Percentiles rank a stretch among this genome's conserved stretches.
Conservation (phyloP, 1,140 invertebrate species). For the Diorhabda sublineata region DNA sequence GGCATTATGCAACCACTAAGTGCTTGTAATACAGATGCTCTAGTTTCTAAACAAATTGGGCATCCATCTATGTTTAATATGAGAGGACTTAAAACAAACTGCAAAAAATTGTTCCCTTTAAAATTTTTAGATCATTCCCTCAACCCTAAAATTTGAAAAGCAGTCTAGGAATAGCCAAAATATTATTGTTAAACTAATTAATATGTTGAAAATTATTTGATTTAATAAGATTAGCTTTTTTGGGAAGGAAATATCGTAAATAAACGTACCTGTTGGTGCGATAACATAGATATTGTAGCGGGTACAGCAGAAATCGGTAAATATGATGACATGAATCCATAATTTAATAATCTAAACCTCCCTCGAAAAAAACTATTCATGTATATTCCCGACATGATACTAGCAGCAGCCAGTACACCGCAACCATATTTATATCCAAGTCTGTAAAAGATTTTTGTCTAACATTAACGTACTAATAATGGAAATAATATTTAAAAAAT, state of each 20-base stretch:
- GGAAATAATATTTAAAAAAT: not conserved
- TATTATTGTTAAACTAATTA: too few relatives aligned
- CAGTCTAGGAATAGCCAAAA: too few relatives aligned
- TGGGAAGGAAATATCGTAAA: too few relatives aligned
- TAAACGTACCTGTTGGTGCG: slow-evolving; percentile 43
- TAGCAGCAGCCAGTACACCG: slow-evolving; percentile 21
- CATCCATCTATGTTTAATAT: slow-evolving; percentile 41
- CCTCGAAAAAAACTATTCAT: slow-evolving; percentile 47
- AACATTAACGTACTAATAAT: slow-evolving; percentile 4
- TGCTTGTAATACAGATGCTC: slow-evolving; percentile 46
- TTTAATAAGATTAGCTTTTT: too few relatives aligned
- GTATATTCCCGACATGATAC: slow-evolving; percentile 41
- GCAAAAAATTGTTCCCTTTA: slow-evolving; percentile 15
- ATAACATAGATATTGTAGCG: slow-evolving; percentile 42
- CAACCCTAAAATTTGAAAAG: too few relatives aligned
- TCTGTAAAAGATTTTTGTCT: slow-evolving; percentile 33
- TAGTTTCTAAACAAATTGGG: slow-evolving; percentile 46
- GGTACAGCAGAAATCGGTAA: slow-evolving; percentile 48
- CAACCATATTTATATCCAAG: slow-evolving; percentile 45
- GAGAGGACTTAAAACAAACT: slow-evolving; percentile 45
- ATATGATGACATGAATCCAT: slow-evolving; percentile 46
- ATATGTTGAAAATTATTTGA: too few relatives aligned
- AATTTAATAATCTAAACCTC: slow-evolving; percentile 43
- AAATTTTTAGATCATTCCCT: too few relatives aligned
- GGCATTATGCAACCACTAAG: slow-evolving; percentile 46